These are phyloP conservation scores for Suncus etruscus DNA, from an alignment of 2,113 vertebrate species.

Conservation along the genomic window DNA sequence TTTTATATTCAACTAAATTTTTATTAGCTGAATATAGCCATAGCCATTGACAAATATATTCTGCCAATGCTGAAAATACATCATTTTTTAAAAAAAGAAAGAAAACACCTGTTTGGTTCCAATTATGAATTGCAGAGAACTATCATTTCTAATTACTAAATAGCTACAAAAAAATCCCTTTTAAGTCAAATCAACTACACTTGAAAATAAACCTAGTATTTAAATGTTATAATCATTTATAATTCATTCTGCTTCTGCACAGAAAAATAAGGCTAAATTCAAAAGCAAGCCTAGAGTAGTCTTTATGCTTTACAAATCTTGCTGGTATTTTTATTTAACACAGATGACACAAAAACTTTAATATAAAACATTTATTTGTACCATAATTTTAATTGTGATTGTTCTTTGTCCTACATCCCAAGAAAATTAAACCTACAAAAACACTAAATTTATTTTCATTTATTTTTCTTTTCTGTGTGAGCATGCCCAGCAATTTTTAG, in stretches of 20 bases:
- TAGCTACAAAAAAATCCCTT: conserved; percentile 85
- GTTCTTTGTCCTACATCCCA: neutral
- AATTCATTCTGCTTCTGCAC: conserved; percentile 85
- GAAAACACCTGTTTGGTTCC: conserved; percentile 86
- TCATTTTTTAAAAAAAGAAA: conserved; percentile 64
- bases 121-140: conserved; percentile 85
- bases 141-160: conserved; percentile 88
- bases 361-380: conserved; percentile 10
- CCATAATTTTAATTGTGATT: conserved; percentile 52
- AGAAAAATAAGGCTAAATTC: conserved; percentile 81
- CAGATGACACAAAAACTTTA: conserved; percentile 69
- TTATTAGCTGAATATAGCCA: conserved; percentile 52
- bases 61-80: conserved; percentile 79
- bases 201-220: conserved; percentile 88
- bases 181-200: conserved; percentile 88
- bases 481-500: no score
- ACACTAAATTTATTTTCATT: conserved; percentile 48
- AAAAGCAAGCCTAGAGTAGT: conserved; percentile 61
- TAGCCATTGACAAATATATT: conserved; percentile 50
- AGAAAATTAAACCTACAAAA: conserved; percentile 23
- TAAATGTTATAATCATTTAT: conserved; percentile 88
- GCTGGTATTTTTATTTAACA: conserved; percentile 78
- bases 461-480: no score
- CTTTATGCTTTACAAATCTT: conserved; percentile 68
- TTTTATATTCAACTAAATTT: conserved; percentile 69